These are phyloP conservation scores for Nomada hirtipes DNA, from an alignment of 2,888 invertebrate species.

Conservation along the genomic window DNA sequence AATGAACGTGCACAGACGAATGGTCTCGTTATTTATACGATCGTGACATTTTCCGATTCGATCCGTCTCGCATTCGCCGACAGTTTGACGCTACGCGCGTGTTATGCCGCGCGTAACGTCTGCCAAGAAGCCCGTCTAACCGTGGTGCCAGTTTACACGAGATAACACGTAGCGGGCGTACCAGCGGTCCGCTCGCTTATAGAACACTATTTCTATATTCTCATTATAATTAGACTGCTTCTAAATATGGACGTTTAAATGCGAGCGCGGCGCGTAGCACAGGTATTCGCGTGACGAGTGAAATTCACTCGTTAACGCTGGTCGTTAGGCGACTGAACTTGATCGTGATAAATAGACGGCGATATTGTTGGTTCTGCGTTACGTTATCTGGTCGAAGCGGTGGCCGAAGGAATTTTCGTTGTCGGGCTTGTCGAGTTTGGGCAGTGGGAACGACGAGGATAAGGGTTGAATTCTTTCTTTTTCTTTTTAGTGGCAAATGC, in stretches of 20 bases:
- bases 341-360: slow-evolving; percentile 8
- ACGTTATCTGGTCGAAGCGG: background rate
- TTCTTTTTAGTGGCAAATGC: too few relatives aligned
- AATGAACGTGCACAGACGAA: background rate
- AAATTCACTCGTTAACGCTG: slow-evolving; percentile 30
- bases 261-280: slow-evolving; percentile 21
- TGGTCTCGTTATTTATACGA: slow-evolving; percentile 54
- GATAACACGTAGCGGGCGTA: slow-evolving; percentile 46
- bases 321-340: slow-evolving; percentile 3
- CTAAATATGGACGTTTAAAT: slow-evolving; percentile 50
- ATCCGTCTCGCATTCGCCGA: slow-evolving; percentile 46
- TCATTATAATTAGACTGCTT: slow-evolving; percentile 53
- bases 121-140: slow-evolving; percentile 52
- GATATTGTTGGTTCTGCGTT: background rate
- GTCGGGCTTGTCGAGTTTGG: background rate
- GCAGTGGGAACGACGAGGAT: background rate
- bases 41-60: slow-evolving; percentile 55
- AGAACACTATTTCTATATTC: slow-evolving; percentile 43
- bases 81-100: slow-evolving; percentile 50
- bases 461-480: too few relatives aligned
- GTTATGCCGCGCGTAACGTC: slow-evolving; percentile 37
- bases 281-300: slow-evolving; percentile 30
- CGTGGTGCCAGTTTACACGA: slow-evolving; percentile 54
- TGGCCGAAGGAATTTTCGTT: background rate
- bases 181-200: slow-evolving; percentile 36